Conservation (phyloP, 2,888 invertebrate species). For the Mesopsocus fuscifrons region DNA sequence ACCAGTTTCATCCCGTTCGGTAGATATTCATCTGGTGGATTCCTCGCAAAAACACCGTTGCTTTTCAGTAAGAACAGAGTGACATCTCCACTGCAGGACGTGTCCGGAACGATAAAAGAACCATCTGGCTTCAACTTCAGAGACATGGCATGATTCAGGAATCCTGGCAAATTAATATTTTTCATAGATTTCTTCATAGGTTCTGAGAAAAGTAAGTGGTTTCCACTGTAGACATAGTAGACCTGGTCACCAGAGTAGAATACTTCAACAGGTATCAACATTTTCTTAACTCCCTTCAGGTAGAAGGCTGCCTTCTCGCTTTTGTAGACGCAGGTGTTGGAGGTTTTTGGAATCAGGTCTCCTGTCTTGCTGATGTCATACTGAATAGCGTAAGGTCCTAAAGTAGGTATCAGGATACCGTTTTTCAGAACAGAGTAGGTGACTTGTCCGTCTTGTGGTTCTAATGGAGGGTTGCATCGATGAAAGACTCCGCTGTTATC, state of each 20-base stretch:
- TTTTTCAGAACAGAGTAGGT: slow-evolving; percentile 1
- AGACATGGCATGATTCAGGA: neutral
- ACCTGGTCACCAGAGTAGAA: neutral
- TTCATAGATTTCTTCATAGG: neutral
- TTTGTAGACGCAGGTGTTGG: slow-evolving; percentile 3
- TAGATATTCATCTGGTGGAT: slow-evolving; percentile 2
- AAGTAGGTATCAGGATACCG: neutral
- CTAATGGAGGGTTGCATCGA: too few relatives aligned
- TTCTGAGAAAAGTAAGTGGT: neutral
- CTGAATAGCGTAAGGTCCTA: neutral
- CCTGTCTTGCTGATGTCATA: slow-evolving; percentile 1
- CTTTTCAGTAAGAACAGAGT: slow-evolving; percentile 5
- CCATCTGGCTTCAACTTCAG: neutral
- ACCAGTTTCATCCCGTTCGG: slow-evolving; percentile 3
- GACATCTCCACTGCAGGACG: slow-evolving; percentile 2
- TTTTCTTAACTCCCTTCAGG: neutral
- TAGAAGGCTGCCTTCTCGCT: slow-evolving; percentile 3
- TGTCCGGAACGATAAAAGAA: neutral
- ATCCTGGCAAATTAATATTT: neutral
- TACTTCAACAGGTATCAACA: slow-evolving; percentile 6
- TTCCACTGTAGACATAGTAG: neutral
- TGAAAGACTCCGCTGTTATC: neutral
- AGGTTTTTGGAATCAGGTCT: neutral
- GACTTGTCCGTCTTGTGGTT: neutral
- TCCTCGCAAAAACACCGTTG: neutral